phyloP scores from a whole-genome alignment of 2,888 invertebrate species.

The Plagodis dolabraria region DNA sequence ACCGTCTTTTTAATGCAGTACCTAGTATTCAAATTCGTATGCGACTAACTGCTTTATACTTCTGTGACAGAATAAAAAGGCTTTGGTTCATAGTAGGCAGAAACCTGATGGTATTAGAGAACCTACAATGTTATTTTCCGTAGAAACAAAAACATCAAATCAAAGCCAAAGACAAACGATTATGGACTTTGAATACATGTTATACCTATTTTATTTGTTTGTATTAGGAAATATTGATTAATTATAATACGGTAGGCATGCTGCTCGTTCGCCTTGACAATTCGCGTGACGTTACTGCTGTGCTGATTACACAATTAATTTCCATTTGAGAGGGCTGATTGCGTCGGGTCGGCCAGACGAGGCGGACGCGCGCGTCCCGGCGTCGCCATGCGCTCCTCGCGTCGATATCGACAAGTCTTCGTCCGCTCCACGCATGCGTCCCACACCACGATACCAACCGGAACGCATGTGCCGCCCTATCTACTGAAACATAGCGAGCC shows the following conservation, averaged over 20 bases:
- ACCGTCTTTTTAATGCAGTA: no score
- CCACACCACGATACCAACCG: constrained; percentile 34
- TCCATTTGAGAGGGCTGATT: constrained; percentile 43
- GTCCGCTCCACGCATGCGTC: constrained; percentile 64
- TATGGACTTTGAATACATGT: no score
- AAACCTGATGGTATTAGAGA: no score
- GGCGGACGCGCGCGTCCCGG: constrained; percentile 57
- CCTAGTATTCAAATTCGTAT: no score
- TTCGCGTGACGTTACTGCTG: constrained; percentile 45
- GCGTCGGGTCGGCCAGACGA: constrained; percentile 48
- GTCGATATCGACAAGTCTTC: constrained; percentile 56
- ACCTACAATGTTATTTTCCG: no score
- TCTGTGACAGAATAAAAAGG: no score
- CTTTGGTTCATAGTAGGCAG: no score
- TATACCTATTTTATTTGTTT: not conserved
- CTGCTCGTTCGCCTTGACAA: constrained; percentile 44
- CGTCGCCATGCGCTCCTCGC: constrained; percentile 53
- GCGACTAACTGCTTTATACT: no score
- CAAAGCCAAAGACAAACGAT: no score
- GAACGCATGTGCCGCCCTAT: constrained; percentile 65
- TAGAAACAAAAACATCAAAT: no score
- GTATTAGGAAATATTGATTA: constrained; percentile 5
- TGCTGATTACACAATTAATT: constrained; percentile 56
- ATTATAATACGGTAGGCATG: constrained; percentile 8
- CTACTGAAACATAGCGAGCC: constrained; percentile 49